Conservation (phyloP, 2,888 invertebrate species). For the Patella depressa region DNA sequence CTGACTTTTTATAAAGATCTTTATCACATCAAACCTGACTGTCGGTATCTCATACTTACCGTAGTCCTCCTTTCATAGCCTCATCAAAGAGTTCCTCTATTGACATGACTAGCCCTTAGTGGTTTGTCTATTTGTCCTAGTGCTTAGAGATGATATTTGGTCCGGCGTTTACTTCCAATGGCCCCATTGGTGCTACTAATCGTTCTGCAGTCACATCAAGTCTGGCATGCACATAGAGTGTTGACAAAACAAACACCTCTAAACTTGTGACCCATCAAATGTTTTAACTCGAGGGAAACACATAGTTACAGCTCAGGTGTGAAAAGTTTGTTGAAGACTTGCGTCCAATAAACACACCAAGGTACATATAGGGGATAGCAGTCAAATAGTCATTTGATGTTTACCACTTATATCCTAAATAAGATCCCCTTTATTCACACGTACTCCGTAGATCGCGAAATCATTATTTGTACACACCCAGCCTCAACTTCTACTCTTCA, state of each 20-base stretch:
- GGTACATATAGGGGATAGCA: no score
- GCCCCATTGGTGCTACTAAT: neutral
- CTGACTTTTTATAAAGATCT: no score
- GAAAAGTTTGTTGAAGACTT: neutral
- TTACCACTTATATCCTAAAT: neutral
- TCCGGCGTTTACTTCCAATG: neutral
- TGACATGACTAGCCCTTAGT: neutral
- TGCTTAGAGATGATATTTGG: slow-evolving; percentile 5
- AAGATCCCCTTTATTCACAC: no score
- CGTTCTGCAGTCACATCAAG: neutral
- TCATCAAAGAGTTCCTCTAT: neutral
- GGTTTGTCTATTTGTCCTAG: neutral
- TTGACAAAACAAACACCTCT: neutral
- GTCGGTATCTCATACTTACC: no score
- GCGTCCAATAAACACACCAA: no score
- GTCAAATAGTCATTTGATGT: slow-evolving; percentile 4
- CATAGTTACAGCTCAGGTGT: slow-evolving; percentile 9
- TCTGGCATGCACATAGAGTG: neutral
- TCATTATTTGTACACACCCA: no score
- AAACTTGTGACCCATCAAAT: slow-evolving; percentile 7
- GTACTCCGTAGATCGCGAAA: no score
- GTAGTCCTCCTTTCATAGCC: neutral
- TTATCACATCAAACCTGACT: no score
- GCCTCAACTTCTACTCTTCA: no score
- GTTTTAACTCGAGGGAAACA: slow-evolving; percentile 1